These are phyloP conservation scores for Nymphalis polychloros DNA, from an alignment of 2,888 invertebrate species.

Conservation along the genomic window DNA sequence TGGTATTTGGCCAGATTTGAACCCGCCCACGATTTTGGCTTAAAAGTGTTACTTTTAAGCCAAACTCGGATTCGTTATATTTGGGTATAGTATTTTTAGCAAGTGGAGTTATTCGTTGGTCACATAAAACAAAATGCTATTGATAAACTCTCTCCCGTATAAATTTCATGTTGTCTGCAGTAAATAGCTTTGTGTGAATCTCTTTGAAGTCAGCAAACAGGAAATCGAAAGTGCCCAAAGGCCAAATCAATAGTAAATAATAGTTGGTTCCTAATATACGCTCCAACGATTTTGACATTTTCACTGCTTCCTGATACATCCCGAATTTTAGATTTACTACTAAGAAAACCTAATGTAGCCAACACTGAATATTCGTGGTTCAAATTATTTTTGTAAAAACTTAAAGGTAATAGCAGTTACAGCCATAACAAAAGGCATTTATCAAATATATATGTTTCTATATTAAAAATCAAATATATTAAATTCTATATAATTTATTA, in stretches of 20 bases:
- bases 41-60: no score
- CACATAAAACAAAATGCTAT: background rate
- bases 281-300: conserved; percentile 13
- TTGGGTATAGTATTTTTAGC: no score
- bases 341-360: background rate
- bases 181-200: conserved; percentile 17
- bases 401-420: no score
- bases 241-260: conserved; percentile 12
- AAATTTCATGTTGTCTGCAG: background rate
- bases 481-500: no score
- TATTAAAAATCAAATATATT: no score
- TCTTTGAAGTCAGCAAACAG: conserved; percentile 17
- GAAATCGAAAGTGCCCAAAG: conserved; percentile 20
- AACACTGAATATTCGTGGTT: no score
- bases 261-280: conserved; percentile 1
- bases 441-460: no score
- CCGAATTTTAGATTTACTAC: background rate
- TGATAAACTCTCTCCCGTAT: background rate
- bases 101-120: background rate
- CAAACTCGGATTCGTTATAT: no score
- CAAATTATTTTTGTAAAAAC: no score
- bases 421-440: no score
- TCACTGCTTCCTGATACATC: conserved; percentile 9
- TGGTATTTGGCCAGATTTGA: no score
- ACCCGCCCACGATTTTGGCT: no score